Base-by-base conservation (phyloP, 2,797 vertebrate species). In the Falco novaeseelandiae region DNA sequence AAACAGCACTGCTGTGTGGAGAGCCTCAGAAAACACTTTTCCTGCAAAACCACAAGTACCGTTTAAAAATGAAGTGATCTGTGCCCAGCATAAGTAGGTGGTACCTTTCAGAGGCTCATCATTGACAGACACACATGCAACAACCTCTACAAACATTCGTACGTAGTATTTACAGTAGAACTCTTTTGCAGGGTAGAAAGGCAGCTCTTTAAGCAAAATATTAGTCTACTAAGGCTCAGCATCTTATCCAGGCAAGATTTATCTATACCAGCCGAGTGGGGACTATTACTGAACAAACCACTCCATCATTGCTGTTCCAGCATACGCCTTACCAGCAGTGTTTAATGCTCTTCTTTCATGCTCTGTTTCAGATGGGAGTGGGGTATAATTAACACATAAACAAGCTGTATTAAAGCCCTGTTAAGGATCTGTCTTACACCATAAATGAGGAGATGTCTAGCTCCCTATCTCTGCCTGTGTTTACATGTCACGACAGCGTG, bases 301-400 rank as follows among this genome's bases (percentile, higher is more conserved):
- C 96, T 97, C 89, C 76, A 94, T 97, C 96, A 97, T 34, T 93
- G 90, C 95, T 85, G 66, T 94, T 96, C 81, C 87, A 74, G 92
- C 92, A 69, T 96, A 93, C 10, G 66, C 94, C 93, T 96, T 89
- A 92, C 92, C 90, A 96, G 91, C 78, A 78, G 90, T 95, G 88
- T 93, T 97, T 97, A 97, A 90, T 97, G 81, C 92, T 97, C 93
- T 91, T 82, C 96, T 74, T 97, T 97, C 96, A 95, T 97, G 97
- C 96, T 97, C 94, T 92, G 94, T 94, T 97, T 97, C 95, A 95
- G 88, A 95, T 92, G 90, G 91, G 97, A 96, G 96, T 91, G 78
- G 87, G 92, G 66, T 95, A 89, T 97, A 97, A 97, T 97, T 98
- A 97, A 97, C 94, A 96, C 93, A 87, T 87, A 90, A 93, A 96